Evolutionary conservation across 2,113 vertebrate species (phyloP), one percentile per base, ranked within the genome.

Genomic region (Saguinus midas): DNA sequence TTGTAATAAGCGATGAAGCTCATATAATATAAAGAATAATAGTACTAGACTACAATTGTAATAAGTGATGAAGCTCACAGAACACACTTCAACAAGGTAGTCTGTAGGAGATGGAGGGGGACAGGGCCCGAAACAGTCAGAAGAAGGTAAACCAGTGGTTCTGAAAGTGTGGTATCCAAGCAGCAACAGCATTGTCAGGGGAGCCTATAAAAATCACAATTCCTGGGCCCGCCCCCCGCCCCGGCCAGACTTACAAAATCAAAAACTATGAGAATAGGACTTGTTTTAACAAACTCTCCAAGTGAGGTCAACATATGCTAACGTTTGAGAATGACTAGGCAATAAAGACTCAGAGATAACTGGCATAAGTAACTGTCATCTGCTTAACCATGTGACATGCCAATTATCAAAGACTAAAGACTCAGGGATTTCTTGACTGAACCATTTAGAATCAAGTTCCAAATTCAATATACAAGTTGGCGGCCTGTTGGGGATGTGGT

Each of bases 401-500:
- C 50, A 55, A 23, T 72, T 87, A 94, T 58, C 57, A 91, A 87
- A 17, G 52, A 92, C 50, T 72, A 68, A 72, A 86, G 43, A 66
- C 43, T 92, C 45, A 66, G 27, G 29, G 73, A 64, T 18, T 78
- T 29, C 76, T 92, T 48, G 82, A 61, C 21, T 61, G 29, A 9
- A 25, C 78, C 37, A 55, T 37, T 52, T 82, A 78, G 35, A 97
- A 79, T 29, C 66, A 84, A 57, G 25, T 73, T 96, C 64, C 43
- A 94, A 79, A 87, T 87, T 89, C 91, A 92, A 55, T 61, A 92
- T 43, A 86, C 20, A 91, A 79, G 32, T 45, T 84, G 64, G 32
- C 4, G 57, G 40, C 40, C 80, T 75, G 7, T 1, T 86, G 48
- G 70, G 12, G 57, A 58, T 16, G 14, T 29, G 27, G 11, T 64